Evolutionary conservation across 2,888 invertebrate genomes (phyloP).

Genomic region (Netelia melanura): DNA sequence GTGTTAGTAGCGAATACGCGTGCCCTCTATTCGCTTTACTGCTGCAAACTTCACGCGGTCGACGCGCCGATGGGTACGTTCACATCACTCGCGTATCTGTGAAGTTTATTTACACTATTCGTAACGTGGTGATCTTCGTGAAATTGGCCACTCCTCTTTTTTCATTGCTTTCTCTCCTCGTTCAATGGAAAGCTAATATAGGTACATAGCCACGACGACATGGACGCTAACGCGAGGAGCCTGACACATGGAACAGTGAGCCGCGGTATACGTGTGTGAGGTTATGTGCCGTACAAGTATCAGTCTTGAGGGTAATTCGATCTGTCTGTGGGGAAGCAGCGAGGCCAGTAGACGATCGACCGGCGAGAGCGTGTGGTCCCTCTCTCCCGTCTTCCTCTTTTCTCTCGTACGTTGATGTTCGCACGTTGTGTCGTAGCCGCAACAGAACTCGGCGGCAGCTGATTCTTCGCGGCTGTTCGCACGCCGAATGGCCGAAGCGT

Average conservation of each 20-base stretch:
- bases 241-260: not conserved
- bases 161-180: not conserved
- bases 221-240: slow-evolving; percentile 35
- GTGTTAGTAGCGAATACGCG: no score
- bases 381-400: slow-evolving; percentile 24
- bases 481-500: slow-evolving; percentile 55
- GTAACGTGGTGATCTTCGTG: slow-evolving; percentile 9
- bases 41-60: not conserved
- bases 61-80: slow-evolving; percentile 23
- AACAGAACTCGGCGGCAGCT: slow-evolving; percentile 22
- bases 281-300: slow-evolving; percentile 36
- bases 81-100: not conserved
- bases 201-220: slow-evolving; percentile 18
- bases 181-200: slow-evolving; percentile 5
- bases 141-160: slow-evolving; percentile 13
- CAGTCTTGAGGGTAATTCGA: slow-evolving; percentile 63
- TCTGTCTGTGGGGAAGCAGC: slow-evolving; percentile 42
- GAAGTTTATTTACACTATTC: slow-evolving; percentile 47
- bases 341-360: slow-evolving; percentile 33
- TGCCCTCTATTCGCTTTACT: no score
- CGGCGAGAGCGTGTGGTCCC: slow-evolving; percentile 26
- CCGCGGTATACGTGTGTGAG: slow-evolving; percentile 7
- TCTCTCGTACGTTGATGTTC: slow-evolving; percentile 17
- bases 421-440: slow-evolving; percentile 20
- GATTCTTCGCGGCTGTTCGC: slow-evolving; percentile 61